These are phyloP conservation scores for Keiferia lycopersicella DNA, from an alignment of 2,888 invertebrate species.

Conservation along the genomic window DNA sequence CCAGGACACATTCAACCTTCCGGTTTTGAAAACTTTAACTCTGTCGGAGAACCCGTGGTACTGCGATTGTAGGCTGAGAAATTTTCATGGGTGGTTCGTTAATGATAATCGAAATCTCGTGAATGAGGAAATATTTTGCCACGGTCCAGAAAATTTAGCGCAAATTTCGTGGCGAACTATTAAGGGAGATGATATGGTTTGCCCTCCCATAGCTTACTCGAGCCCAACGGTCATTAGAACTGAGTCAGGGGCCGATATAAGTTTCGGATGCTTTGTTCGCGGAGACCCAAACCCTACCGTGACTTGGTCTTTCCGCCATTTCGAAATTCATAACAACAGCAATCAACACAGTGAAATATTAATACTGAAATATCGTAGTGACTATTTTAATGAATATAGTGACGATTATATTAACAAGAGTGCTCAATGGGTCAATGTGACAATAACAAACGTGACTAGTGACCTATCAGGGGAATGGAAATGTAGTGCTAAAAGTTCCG, in stretches of 20 bases:
- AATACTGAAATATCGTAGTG: slow-evolving; percentile 55
- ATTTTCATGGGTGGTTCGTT: slow-evolving; percentile 91
- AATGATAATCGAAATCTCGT: slow-evolving; percentile 89
- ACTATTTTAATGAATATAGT: slow-evolving; percentile 62
- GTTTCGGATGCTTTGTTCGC: slow-evolving; percentile 88
- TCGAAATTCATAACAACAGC: slow-evolving; percentile 58
- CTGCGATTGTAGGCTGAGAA: slow-evolving; percentile 92
- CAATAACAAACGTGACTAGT: slow-evolving; percentile 90
- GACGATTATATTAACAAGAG: slow-evolving; percentile 72
- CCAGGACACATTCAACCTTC: slow-evolving; percentile 70
- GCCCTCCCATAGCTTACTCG: slow-evolving; percentile 86
- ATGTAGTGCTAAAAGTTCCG: slow-evolving; percentile 87
- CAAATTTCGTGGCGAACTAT: slow-evolving; percentile 88
- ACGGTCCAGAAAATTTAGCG: slow-evolving; percentile 84
- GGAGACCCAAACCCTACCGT: slow-evolving; percentile 92
- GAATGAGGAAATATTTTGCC: slow-evolving; percentile 86
- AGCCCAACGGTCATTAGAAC: slow-evolving; percentile 83
- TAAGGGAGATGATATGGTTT: slow-evolving; percentile 88
- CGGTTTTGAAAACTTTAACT: slow-evolving; percentile 87
- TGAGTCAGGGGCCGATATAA: slow-evolving; percentile 90
- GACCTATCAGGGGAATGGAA: slow-evolving; percentile 92
- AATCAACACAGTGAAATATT: slow-evolving; percentile 60
- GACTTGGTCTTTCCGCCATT: slow-evolving; percentile 89
- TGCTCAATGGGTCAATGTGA: slow-evolving; percentile 89
- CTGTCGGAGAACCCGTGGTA: slow-evolving; percentile 94